Evolutionary conservation across 2,113 vertebrate species (phyloP).

Genomic region (Serilophus lunatus): DNA sequence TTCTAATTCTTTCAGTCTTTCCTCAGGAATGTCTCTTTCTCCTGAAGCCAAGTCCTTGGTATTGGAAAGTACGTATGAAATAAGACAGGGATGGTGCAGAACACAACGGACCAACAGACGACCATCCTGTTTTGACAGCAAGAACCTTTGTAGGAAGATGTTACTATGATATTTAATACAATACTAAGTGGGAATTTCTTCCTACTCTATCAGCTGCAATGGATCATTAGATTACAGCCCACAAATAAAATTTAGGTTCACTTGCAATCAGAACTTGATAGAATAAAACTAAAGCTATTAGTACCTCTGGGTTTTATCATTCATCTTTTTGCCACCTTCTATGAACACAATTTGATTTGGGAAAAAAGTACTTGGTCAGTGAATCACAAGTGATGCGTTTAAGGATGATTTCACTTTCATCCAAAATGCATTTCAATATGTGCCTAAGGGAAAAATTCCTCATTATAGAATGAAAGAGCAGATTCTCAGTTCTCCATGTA

Average conservation of each 20-base stretch:
- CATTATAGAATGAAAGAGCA: neutral
- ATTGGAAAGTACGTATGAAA: too few relatives aligned
- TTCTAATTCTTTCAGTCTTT: neutral
- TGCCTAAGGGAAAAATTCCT: neutral
- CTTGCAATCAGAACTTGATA: neutral
- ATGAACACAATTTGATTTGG: neutral
- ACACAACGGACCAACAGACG: neutral
- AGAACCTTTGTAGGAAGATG: slow-evolving; percentile 26
- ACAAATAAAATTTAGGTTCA: neutral
- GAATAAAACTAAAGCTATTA: neutral
- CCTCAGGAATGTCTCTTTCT: neutral
- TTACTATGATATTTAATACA: slow-evolving; percentile 33
- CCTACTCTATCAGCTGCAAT: neutral
- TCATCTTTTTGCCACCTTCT: neutral
- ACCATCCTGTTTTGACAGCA: neutral
- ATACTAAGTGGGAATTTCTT: neutral
- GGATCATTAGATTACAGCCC: neutral
- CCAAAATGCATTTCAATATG: neutral
- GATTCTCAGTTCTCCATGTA: neutral
- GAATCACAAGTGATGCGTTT: rapidly evolving
- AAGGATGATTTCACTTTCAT: neutral
- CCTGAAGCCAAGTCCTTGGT: neutral
- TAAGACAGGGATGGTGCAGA: neutral
- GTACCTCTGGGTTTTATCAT: neutral
- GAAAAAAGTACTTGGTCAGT: neutral